Evolutionary conservation across 2,797 vertebrate genomes (phyloP), one percentile per base, ranked within the genome.

Genomic region (Scomberomorus guttatus): DNA sequence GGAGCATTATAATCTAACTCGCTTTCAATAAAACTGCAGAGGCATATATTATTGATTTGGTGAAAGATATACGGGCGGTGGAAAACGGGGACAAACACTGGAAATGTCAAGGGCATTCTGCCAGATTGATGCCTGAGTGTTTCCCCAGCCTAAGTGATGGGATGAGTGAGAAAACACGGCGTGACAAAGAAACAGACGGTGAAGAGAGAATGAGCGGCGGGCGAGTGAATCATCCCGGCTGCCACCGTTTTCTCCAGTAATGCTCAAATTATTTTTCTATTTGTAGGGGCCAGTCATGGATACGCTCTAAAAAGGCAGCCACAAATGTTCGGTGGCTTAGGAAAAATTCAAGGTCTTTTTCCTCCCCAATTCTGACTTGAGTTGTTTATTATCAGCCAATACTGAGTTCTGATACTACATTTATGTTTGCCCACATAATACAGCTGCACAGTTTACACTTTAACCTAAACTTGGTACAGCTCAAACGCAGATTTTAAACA

Each of bases 31-130:
- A 75, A 82, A 10, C 2, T 48, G 29, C 27, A 13, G 32, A 24
- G 4, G n/a, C 25, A 54, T 48, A 68, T 24, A 50, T 69, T 52
- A 79, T 48, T 63, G 3, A 67, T 64, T 62, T 7, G 9, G 12
- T 42, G 57, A 52, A 64, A 77, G 24, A 75, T 78, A 78, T 34
- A 17, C 10, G 3, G 24, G 17, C 2, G 34, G 3, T 72, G 51
- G 68, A 87, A 80, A 84, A 48, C 34, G 42, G 63, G 27, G 59
- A 70, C 22, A 77, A 72, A 79, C 39, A 61, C 52, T 59, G 68
- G 86, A 87, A 91, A 87, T 86, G 86, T 87, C 86, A 90, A 82
- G 75, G 83, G 75, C 82, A 54, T 66, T 58, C 32, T 82, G 84
- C 71, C 79, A 83, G 57, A 83, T 34, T 57, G 66, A 71, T 56